These are phyloP conservation scores for Picathartes gymnocephalus DNA, from an alignment of 2,113 vertebrate species.

Conservation along the genomic window DNA sequence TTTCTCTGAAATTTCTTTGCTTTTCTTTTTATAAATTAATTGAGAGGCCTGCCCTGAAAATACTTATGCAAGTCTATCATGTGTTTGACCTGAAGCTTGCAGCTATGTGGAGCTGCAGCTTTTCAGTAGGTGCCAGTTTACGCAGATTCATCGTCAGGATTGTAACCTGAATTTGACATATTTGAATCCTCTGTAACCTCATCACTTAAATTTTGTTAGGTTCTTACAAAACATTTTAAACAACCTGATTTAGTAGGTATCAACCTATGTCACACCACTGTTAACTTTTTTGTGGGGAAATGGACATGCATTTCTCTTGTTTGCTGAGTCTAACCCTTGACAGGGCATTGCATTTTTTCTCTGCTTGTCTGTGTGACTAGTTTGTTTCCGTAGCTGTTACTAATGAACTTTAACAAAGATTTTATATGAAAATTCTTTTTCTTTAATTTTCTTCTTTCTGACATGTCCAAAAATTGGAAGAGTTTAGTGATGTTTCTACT, in stretches of 20 bases:
- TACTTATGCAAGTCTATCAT: background rate
- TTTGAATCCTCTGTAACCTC: background rate
- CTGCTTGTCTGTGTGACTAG: background rate
- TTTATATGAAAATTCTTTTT: background rate
- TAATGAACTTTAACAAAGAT: background rate
- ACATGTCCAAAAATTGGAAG: background rate
- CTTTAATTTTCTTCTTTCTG: background rate
- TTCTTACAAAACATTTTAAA: background rate
- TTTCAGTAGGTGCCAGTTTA: background rate
- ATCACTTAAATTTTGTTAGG: background rate
- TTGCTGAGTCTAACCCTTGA: background rate
- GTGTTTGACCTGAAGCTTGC: background rate
- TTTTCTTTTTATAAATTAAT: background rate
- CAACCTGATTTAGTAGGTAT: background rate
- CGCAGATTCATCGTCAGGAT: background rate
- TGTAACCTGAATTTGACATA: background rate
- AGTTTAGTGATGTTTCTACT: background rate
- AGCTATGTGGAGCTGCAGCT: background rate
- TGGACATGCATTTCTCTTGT: background rate
- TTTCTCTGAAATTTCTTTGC: background rate
- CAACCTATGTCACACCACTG: background rate
- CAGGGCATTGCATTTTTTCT: background rate
- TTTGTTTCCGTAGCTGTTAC: background rate
- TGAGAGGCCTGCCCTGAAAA: background rate
- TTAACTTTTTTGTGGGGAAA: background rate